Evolutionary conservation across 2,113 vertebrate genomes (phyloP).

Genomic region (Trochalopteron elliotii): DNA sequence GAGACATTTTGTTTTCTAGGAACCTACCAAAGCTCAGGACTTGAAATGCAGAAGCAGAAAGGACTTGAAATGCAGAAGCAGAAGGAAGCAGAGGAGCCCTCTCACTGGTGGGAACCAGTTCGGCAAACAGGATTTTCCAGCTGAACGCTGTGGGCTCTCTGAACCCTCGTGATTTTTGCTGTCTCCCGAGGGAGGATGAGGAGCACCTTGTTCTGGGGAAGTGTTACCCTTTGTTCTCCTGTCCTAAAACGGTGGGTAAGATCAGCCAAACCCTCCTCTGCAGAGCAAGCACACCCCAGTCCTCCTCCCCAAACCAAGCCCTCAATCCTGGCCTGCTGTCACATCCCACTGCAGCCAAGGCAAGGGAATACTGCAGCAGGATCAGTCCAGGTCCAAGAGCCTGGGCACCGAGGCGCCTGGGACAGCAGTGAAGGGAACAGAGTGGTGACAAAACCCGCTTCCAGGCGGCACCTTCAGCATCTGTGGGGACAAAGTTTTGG

Average conservation of each 20-base stretch:
- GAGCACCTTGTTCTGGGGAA: not conserved
- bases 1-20: not conserved
- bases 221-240: not conserved
- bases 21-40: not conserved
- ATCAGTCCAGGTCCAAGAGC: not conserved
- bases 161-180: not conserved
- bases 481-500: not conserved
- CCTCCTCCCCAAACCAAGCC: fast-evolving
- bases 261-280: not conserved
- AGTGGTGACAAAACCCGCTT: not conserved
- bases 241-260: not conserved
- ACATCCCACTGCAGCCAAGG: fast-evolving
- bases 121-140: not conserved
- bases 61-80: not conserved
- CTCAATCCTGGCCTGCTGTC: not conserved
- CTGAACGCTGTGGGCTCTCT: not conserved
- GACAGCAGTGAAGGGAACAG: not conserved
- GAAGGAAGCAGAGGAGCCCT: not conserved
- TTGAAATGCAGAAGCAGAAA: not conserved
- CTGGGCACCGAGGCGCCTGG: not conserved
- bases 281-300: not conserved
- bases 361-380: not conserved
- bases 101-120: not conserved
- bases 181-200: not conserved
- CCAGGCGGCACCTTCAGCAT: not conserved